Evolutionary conservation across 2,888 invertebrate species (phyloP).

Genomic region (Thymelicus sylvestris): DNA sequence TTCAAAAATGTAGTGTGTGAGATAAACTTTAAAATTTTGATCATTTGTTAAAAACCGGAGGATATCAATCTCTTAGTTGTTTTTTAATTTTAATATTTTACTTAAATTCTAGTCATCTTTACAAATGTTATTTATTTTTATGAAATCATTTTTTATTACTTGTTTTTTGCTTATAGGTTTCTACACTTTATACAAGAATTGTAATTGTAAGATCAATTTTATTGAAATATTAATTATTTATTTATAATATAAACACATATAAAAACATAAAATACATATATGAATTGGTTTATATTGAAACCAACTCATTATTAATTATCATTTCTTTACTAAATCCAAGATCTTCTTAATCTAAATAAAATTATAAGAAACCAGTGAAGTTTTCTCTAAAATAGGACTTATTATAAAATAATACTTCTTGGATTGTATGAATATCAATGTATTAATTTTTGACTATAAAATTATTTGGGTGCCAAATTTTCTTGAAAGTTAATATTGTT

Average conservation of each 20-base stretch:
- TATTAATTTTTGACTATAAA: too few relatives aligned
- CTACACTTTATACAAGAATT: neutral
- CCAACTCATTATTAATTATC: too few relatives aligned
- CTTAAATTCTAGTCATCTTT: constrained; percentile 1
- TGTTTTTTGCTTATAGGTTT: too few relatives aligned
- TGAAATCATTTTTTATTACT: too few relatives aligned
- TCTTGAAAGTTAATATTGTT: neutral
- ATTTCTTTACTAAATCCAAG: too few relatives aligned
- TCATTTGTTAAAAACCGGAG: constrained; percentile 1
- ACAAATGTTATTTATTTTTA: neutral
- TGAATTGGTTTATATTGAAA: neutral
- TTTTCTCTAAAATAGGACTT: too few relatives aligned
- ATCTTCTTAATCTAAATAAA: too few relatives aligned
- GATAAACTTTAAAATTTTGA: constrained; percentile 2
- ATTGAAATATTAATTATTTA: neutral
- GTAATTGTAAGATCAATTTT: neutral
- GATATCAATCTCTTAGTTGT: neutral
- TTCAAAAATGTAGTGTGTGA: constrained; percentile 4
- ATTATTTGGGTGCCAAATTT: constrained; percentile 2
- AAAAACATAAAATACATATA: too few relatives aligned
- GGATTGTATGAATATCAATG: too few relatives aligned
- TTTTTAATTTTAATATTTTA: constrained; percentile 2
- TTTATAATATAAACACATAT: neutral
- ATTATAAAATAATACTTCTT: too few relatives aligned
- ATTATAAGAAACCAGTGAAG: too few relatives aligned